Evolutionary conservation across 30 jellyfish, hydroid and myxozoan species (phyloP), one percentile per base, ranked within the genome.

Genomic region (Aurelia coerulea): DNA sequence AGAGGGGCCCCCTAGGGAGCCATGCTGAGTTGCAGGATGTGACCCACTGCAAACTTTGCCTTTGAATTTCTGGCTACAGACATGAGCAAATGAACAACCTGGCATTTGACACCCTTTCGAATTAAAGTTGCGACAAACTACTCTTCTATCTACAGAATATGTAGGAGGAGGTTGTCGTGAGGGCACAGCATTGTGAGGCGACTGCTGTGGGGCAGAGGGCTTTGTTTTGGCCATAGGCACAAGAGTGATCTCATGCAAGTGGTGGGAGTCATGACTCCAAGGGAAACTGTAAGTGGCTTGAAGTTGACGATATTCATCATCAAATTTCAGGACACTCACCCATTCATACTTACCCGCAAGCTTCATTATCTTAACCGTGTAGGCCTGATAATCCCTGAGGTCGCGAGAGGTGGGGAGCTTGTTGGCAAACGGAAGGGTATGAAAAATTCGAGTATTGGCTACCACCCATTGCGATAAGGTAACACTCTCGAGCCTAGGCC

Each of bases 161-260:
- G 33, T 32, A 67, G 54, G 78, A 67, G 19, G 19, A 2, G 32
- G 68, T 14, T 14, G 32, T 14, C 68, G 68, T 14, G 68, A 7
- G 32, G 68, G 32, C 4, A 59, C 68, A 19, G 68, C 32, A 19
- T 5, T 5, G 32, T 59, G 19, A 19, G 6, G 6, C n/a, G n/a
- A n/a, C n/a, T n/a, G 42, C 54, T 32, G 54, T 13, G 54, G 53
- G 13, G 42, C 33, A 16, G 33, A 14, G 33, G 42, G 49, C 78
- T 14, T 13, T 6, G 78, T 4, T 17, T 37, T 32, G 19, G 53
- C 33, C 19, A 32, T 29, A 17, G 33, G 42, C 19, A 29, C 49
- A 67, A 67, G 78, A 17, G 33, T 67, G 49, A 67, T 13, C 42
- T 67, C 78, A 29, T 67, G 78, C 54, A 67, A 37, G 42, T 67